These are phyloP conservation scores for Paraplagusia blochii DNA, from an alignment of 2,113 vertebrate species.

Conservation along the genomic window DNA sequence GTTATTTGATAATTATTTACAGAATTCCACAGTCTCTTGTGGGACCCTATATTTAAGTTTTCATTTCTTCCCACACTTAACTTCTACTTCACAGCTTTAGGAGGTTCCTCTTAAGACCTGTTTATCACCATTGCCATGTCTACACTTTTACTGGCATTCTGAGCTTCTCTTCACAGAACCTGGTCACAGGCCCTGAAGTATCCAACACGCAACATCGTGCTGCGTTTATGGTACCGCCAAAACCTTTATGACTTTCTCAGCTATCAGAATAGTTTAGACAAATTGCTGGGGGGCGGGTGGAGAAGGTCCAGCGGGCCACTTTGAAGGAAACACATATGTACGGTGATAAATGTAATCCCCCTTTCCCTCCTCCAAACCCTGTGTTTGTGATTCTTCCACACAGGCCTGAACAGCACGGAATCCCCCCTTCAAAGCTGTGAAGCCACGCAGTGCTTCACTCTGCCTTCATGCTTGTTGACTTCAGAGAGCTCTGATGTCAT, in stretches of 20 bases:
- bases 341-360: conserved; percentile 68
- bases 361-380: conserved; percentile 47
- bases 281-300: conserved; percentile 50
- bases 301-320: conserved; percentile 45
- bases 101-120: conserved; percentile 54
- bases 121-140: conserved; percentile 60
- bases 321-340: conserved; percentile 54
- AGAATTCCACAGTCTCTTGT: background rate
- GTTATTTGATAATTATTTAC: background rate
- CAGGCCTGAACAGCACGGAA: conserved; percentile 42
- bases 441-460: conserved; percentile 59
- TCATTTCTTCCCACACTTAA: conserved; percentile 19
- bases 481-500: conserved; percentile 79
- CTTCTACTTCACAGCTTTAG: conserved; percentile 18
- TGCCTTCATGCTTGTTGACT: conserved; percentile 79
- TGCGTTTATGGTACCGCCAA: conserved; percentile 58
- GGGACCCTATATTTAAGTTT: conserved; percentile 8
- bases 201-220: conserved; percentile 60
- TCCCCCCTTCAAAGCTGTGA: conserved; percentile 66
- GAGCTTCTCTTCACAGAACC: conserved; percentile 37
- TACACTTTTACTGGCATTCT: conserved; percentile 36
- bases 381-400: conserved; percentile 30
- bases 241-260: conserved; percentile 56
- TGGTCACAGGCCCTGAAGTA: conserved; percentile 44
- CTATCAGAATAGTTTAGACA: conserved; percentile 55